Percentiles rank a stretch among this genome's conserved stretches.
Evolutionary conservation across 2,113 vertebrate species (phyloP).

Genomic region (Tiliqua scincoides): DNA sequence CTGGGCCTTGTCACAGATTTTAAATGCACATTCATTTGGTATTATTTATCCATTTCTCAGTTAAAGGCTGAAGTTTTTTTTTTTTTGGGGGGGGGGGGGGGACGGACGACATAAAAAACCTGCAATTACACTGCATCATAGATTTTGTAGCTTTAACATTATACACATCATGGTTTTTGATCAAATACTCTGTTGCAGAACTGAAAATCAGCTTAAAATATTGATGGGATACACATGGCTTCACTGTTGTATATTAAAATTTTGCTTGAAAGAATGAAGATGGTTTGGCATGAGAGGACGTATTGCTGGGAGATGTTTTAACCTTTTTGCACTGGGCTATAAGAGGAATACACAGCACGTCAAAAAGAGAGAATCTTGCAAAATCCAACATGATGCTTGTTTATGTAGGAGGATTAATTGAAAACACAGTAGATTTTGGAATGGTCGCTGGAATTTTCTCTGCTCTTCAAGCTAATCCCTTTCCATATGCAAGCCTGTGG

Average conservation of each 20-base stretch:
- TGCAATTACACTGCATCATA: too few relatives aligned
- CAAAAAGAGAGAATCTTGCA: too few relatives aligned
- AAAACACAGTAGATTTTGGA: neutral
- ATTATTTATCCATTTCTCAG: too few relatives aligned
- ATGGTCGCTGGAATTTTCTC: neutral
- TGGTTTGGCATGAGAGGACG: neutral
- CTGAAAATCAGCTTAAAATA: neutral
- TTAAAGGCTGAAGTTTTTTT: too few relatives aligned
- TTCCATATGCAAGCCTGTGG: too few relatives aligned
- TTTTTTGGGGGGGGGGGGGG: too few relatives aligned
- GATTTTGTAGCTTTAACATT: neutral
- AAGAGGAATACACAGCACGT: too few relatives aligned
- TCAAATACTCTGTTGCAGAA: neutral
- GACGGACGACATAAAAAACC: too few relatives aligned
- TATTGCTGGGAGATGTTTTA: neutral
- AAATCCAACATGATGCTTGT: neutral
- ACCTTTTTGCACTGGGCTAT: too few relatives aligned
- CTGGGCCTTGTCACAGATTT: too few relatives aligned
- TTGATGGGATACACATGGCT: neutral
- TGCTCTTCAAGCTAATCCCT: neutral
- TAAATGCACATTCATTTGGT: too few relatives aligned
- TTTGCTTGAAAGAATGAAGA: neutral
- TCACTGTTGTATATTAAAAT: too few relatives aligned
- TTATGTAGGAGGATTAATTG: neutral
- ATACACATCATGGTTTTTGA: neutral